Evolutionary conservation across 2,888 invertebrate genomes (phyloP).

Genomic region (Ennomos quercinarius): DNA sequence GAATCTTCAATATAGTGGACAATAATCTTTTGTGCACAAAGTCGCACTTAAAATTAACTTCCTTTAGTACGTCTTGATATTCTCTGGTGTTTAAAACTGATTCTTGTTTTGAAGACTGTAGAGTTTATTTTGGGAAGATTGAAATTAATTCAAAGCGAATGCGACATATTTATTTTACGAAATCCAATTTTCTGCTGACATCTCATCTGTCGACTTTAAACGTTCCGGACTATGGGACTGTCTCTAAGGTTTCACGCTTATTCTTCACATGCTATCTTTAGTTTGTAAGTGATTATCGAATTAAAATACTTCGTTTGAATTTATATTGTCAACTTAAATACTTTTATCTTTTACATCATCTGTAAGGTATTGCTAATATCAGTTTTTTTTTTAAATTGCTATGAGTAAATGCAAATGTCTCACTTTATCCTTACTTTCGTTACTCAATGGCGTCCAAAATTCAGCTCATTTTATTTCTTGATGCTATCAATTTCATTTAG

Average conservation of each 20-base stretch:
- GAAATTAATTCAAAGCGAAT: conserved; percentile 68
- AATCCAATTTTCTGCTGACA: conserved; percentile 86
- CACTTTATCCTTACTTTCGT: too few species aligned
- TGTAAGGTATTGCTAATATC: too few species aligned
- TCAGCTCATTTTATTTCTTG: too few species aligned
- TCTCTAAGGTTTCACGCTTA: conserved; percentile 79
- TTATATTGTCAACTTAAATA: conserved; percentile 30
- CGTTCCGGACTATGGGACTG: conserved; percentile 74
- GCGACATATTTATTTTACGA: conserved; percentile 84
- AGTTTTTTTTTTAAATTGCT: too few species aligned
- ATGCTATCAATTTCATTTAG: too few species aligned
- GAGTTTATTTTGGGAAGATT: conserved; percentile 47
- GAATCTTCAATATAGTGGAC: conserved; percentile 64
- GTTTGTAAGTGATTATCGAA: conserved; percentile 51
- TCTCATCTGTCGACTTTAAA: conserved; percentile 84
- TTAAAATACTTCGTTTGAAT: conserved; percentile 45
- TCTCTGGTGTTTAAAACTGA: conserved; percentile 36
- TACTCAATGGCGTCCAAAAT: too few species aligned
- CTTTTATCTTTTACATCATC: conserved; percentile 9
- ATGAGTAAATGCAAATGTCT: too few species aligned
- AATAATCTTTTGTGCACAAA: conserved; percentile 77
- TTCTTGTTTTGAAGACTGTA: conserved; percentile 43
- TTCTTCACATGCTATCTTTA: conserved; percentile 65
- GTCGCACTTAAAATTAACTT: conserved; percentile 80
- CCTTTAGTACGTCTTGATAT: conserved; percentile 55